phyloP scores from a whole-genome alignment of 2,113 vertebrate species.

The Oreochromis aureus region DNA sequence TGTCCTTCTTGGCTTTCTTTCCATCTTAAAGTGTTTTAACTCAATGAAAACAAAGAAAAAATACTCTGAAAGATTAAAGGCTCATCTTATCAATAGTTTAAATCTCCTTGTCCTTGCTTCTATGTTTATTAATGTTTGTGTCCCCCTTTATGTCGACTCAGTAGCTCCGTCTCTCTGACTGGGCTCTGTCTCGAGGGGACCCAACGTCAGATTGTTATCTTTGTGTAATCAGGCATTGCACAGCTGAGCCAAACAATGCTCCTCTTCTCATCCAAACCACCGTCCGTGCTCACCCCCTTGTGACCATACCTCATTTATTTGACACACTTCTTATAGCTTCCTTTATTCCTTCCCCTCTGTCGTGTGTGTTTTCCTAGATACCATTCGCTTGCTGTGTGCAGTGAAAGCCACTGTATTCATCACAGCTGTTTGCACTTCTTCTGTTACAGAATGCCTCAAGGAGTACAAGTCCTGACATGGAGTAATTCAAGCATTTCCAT shows the following conservation, averaged over 20 bases:
- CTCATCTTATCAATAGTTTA: not conserved
- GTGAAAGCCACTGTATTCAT: not conserved
- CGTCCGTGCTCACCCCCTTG: not conserved
- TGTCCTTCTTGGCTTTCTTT: not conserved
- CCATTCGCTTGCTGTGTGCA: not conserved
- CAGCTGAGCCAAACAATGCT: conserved; percentile 45
- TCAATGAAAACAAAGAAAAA: not conserved
- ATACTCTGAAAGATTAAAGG: not conserved
- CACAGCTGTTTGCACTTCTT: not conserved
- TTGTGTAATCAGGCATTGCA: conserved; percentile 58
- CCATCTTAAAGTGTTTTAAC: not conserved
- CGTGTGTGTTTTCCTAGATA: not conserved
- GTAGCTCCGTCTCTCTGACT: not conserved
- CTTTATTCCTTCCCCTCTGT: not conserved
- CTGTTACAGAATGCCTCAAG: not conserved
- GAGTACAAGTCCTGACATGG: not conserved
- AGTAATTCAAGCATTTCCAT: not conserved
- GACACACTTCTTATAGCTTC: not conserved
- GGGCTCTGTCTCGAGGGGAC: conserved; percentile 20
- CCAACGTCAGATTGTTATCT: conserved; percentile 53
- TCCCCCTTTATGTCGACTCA: not conserved
- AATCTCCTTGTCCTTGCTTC: not conserved
- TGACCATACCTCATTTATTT: conserved; percentile 25
- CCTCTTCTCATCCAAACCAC: not conserved
- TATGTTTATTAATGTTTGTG: conserved; percentile 6